phyloP scores from a whole-genome alignment of 1,140 invertebrate genomes.

The Paraescarpia echinospica region DNA sequence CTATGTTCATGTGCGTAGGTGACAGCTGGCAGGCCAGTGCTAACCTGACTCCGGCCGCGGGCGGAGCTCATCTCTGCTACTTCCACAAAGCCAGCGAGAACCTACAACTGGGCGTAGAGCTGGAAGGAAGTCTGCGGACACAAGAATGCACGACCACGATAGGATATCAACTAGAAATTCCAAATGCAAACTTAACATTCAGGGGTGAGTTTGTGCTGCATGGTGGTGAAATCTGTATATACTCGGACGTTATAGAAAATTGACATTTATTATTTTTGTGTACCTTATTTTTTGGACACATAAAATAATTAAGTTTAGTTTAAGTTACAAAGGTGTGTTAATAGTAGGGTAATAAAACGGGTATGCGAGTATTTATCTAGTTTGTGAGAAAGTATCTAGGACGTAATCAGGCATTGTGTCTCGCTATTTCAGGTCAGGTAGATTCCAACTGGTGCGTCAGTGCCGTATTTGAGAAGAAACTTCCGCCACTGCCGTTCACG shows the following conservation, averaged over 20 bases:
- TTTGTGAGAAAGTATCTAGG: no score
- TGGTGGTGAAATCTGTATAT: neutral
- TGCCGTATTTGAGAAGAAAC: conserved; percentile 87
- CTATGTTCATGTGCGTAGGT: conserved; percentile 43
- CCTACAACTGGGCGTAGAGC: conserved; percentile 71
- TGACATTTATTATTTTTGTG: no score
- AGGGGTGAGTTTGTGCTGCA: conserved; percentile 68
- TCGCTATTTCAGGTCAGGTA: conserved; percentile 59
- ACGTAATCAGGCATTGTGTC: neutral
- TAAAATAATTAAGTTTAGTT: no score
- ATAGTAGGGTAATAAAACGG: no score
- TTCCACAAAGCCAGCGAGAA: conserved; percentile 93
- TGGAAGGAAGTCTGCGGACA: conserved; percentile 66
- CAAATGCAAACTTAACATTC: conserved; percentile 91
- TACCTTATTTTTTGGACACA: no score
- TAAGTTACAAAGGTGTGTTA: no score
- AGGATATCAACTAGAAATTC: conserved; percentile 94
- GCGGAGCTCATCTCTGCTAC: conserved; percentile 85
- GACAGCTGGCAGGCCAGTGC: conserved; percentile 66
- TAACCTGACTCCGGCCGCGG: conserved; percentile 72
- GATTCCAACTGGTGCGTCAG: conserved; percentile 96
- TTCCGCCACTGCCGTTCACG: conserved; percentile 85
- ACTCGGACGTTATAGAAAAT: no score
- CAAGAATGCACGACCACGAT: conserved; percentile 90
- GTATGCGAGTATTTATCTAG: no score